Conservation (phyloP, 1,140 invertebrate species). For the Hirudo medicinalis region DNA sequence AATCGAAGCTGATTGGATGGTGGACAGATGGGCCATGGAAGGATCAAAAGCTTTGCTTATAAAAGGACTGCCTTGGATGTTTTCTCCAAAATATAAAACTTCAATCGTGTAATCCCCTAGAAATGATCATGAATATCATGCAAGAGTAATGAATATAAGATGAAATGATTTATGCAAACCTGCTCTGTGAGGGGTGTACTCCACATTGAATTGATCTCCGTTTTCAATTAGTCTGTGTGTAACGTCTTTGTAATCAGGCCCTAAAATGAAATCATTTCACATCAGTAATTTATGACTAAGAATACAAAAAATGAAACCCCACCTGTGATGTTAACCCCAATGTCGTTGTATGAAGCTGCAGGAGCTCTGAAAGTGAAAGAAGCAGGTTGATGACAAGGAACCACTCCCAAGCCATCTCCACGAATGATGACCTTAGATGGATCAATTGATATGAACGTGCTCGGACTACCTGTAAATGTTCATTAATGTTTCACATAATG, state of each 20-base stretch:
- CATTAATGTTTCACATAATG: no score
- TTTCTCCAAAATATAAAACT: slow-evolving; percentile 2
- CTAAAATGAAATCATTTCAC: slow-evolving; percentile 21
- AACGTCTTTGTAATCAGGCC: slow-evolving; percentile 26
- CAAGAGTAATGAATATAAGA: no score
- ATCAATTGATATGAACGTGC: slow-evolving; percentile 30
- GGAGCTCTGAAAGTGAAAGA: slow-evolving; percentile 69
- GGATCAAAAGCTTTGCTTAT: slow-evolving; percentile 88
- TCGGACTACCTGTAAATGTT: slow-evolving; percentile 34
- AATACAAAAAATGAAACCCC: slow-evolving; percentile 4
- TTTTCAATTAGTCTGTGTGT: slow-evolving; percentile 25
- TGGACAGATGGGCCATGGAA: slow-evolving; percentile 72
- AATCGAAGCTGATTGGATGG: slow-evolving; percentile 72
- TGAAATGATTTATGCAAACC: not conserved
- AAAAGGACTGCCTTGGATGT: slow-evolving; percentile 54
- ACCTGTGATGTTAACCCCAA: slow-evolving; percentile 54
- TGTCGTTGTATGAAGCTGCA: slow-evolving; percentile 51
- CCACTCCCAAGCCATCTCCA: slow-evolving; percentile 36
- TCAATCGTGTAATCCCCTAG: slow-evolving; percentile 5
- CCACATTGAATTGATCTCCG: slow-evolving; percentile 18
- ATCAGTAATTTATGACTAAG: not conserved
- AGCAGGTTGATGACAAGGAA: slow-evolving; percentile 68
- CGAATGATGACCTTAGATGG: slow-evolving; percentile 28
- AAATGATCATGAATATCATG: no score
- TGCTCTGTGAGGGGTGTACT: not conserved